phyloP scores from a whole-genome alignment of 30 jellyfish, hydroid and myxozoan species.

The Nemopilema nomurai region DNA sequence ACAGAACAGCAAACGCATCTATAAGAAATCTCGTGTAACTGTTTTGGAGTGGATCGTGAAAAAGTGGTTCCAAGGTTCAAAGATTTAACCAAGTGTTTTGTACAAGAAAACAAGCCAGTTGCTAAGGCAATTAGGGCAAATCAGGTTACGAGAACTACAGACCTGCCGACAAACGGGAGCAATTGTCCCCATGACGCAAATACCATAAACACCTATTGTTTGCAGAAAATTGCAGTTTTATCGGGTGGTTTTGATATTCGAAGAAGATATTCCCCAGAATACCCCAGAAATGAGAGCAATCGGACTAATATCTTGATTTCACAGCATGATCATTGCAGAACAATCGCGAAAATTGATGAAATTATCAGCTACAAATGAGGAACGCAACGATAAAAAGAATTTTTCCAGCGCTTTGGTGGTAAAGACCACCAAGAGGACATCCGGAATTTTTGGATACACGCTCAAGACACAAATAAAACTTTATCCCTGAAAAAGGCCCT shows the following conservation, averaged over 20 bases:
- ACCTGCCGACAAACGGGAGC: neutral
- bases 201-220: neutral
- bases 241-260: neutral
- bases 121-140: neutral
- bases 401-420: neutral
- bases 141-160: neutral
- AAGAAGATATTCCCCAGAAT: neutral
- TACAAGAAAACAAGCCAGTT: too few relatives aligned
- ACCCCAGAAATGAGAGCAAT: neutral
- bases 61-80: too few relatives aligned
- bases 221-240: neutral
- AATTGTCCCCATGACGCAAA: neutral
- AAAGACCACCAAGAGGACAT: neutral
- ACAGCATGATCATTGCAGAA: neutral
- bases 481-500: neutral
- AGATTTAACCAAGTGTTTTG: too few relatives aligned
- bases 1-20: too few relatives aligned
- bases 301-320: neutral
- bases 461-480: neutral
- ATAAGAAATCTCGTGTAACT: too few relatives aligned
- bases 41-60: too few relatives aligned
- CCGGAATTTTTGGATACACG: neutral
- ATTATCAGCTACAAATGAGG: neutral
- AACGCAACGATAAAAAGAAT: neutral
- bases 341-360: neutral